phyloP scores from a whole-genome alignment of 2,888 invertebrate species.

The Pteria penguin region DNA sequence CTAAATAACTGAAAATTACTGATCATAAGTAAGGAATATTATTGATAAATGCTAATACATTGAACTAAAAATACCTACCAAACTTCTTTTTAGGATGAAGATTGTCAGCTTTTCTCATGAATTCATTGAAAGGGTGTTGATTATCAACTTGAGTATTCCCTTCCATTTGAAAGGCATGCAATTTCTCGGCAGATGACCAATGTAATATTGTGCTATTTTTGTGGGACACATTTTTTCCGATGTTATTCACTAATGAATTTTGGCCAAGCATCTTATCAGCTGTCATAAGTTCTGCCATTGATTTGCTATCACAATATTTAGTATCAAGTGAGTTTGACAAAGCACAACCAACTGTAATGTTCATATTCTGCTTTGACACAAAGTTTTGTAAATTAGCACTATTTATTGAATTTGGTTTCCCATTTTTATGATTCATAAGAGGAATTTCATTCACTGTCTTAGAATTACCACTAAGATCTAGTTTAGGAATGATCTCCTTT shows the following conservation, averaged over 20 bases:
- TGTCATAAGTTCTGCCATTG: slow-evolving; percentile 29
- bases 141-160: too few relatives aligned
- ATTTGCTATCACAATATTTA: slow-evolving; percentile 29
- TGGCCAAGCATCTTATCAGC: slow-evolving; percentile 39
- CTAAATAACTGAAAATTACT: too few relatives aligned
- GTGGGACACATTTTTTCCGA: slow-evolving; percentile 18
- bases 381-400: slow-evolving; percentile 8
- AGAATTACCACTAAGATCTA: background rate
- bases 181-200: slow-evolving; percentile 46
- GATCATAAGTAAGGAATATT: too few relatives aligned
- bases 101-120: too few relatives aligned
- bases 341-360: slow-evolving; percentile 66
- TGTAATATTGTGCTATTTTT: slow-evolving; percentile 45
- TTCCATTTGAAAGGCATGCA: slow-evolving; percentile 28
- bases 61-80: too few relatives aligned
- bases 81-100: too few relatives aligned
- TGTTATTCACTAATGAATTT: slow-evolving; percentile 23
- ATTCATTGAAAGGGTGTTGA: too few relatives aligned
- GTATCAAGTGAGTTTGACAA: slow-evolving; percentile 37
- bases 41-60: too few relatives aligned
- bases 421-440: slow-evolving; percentile 12
- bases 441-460: background rate
- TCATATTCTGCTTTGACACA: slow-evolving; percentile 38
- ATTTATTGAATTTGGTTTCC: background rate
- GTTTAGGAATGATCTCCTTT: background rate